Percentiles rank a stretch among this genome's conserved stretches.
Evolutionary conservation across 2,888 invertebrate species (phyloP).

Genomic region (Campaea margaritaria): DNA sequence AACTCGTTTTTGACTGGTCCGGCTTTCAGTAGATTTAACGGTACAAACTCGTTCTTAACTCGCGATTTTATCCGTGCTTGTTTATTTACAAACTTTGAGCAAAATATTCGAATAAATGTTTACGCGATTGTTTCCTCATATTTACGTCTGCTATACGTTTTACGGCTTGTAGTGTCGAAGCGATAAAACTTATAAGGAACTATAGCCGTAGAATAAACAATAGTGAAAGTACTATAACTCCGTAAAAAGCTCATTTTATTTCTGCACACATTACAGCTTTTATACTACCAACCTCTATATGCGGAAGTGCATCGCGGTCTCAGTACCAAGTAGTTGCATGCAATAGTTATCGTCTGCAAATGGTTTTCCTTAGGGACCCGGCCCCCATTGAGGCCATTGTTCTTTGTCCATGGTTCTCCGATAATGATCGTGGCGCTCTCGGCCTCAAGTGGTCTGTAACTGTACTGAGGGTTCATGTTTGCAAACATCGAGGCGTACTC

Average conservation of each 20-base stretch:
- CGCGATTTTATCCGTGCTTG: conserved; percentile 59
- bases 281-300: not conserved
- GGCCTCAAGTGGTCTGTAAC: conserved; percentile 36
- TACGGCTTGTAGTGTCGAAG: conserved; percentile 46
- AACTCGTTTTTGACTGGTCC: conserved; percentile 65
- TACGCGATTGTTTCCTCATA: conserved; percentile 55
- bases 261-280: conserved; percentile 43
- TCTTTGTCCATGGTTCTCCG: conserved; percentile 61
- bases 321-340: conserved; percentile 49
- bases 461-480: conserved; percentile 42
- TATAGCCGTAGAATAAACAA: not conserved
- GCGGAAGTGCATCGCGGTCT: conserved; percentile 20
- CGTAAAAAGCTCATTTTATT: conserved; percentile 25
- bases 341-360: conserved; percentile 52
- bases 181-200: conserved; percentile 36
- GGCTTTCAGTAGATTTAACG: conserved; percentile 75
- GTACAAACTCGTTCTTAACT: conserved; percentile 75
- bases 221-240: too few relatives aligned
- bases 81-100: conserved; percentile 71
- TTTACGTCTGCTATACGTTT: conserved; percentile 56
- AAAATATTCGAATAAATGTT: conserved; percentile 46
- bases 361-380: conserved; percentile 64
- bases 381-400: conserved; percentile 69
- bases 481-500: conserved; percentile 17
- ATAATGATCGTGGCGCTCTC: conserved; percentile 60